Conservation (phyloP, 1,140 invertebrate genomes). For the Drosophila rufa region DNA sequence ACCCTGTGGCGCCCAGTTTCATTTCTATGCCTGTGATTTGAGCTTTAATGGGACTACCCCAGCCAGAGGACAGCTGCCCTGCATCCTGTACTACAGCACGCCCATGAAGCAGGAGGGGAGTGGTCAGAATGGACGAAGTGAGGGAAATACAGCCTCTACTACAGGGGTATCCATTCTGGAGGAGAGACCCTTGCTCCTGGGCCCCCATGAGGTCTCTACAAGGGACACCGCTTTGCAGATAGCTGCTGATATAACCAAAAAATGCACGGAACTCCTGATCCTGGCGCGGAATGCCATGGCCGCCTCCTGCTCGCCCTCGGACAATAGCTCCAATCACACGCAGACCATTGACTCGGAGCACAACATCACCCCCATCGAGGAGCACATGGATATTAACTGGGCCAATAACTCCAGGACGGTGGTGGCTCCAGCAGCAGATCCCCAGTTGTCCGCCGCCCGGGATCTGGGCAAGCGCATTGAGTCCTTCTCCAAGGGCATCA, state of each 20-base stretch:
- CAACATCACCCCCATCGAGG: slow-evolving; percentile 85
- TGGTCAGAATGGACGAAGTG: not conserved
- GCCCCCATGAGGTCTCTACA: slow-evolving; percentile 70
- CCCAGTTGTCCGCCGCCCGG: slow-evolving; percentile 71
- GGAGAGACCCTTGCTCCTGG: slow-evolving; percentile 26
- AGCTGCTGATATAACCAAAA: slow-evolving; percentile 90
- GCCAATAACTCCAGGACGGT: slow-evolving; percentile 81
- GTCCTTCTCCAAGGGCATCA: slow-evolving; percentile 84
- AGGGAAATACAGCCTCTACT: too few species aligned
- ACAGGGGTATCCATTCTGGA: slow-evolving; percentile 5
- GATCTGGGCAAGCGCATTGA: slow-evolving; percentile 84
- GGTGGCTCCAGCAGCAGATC: slow-evolving; percentile 49
- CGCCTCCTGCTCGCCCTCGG: slow-evolving; percentile 84
- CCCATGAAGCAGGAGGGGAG: slow-evolving; percentile 76
- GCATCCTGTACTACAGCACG: slow-evolving; percentile 94
- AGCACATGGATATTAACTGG: slow-evolving; percentile 85
- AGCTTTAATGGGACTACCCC: slow-evolving; percentile 98
- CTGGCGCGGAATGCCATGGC: slow-evolving; percentile 88
- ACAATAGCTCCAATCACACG: slow-evolving; percentile 88
- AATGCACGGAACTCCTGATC: slow-evolving; percentile 90
- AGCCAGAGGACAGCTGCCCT: slow-evolving; percentile 96
- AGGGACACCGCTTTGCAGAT: slow-evolving; percentile 85
- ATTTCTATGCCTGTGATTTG: slow-evolving; percentile 95
- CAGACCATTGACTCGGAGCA: slow-evolving; percentile 85
- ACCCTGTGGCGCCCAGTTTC: slow-evolving; percentile 96